These are phyloP conservation scores for Pyrrhura leucotis DNA, from an alignment of 2,797 vertebrate species.

Conservation along the genomic window DNA sequence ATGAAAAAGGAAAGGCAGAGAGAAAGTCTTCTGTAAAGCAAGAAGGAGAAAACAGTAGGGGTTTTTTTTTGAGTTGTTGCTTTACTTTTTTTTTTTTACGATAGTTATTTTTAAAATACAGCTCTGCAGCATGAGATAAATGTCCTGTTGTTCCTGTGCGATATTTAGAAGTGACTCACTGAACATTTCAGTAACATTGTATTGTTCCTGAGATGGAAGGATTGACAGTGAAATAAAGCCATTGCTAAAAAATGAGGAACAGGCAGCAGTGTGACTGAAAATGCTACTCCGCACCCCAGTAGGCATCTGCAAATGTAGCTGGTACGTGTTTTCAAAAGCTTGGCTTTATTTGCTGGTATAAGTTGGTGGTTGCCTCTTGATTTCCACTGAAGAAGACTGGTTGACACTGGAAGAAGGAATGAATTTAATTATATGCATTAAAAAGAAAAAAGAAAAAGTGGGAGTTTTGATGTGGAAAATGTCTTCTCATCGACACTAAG, in stretches of 20 bases:
- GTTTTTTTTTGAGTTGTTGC: not conserved
- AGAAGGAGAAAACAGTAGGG: not conserved
- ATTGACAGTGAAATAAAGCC: not conserved
- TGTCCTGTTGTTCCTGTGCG: conserved; percentile 17
- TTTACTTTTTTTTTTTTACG: not conserved
- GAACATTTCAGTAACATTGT: conserved; percentile 16
- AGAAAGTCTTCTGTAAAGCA: not conserved
- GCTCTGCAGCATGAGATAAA: conserved; percentile 4
- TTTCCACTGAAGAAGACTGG: not conserved
- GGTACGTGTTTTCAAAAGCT: not conserved
- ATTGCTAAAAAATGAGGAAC: not conserved
- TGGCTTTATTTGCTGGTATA: not conserved
- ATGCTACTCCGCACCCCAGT: not conserved
- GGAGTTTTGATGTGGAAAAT: not conserved
- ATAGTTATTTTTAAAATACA: conserved; percentile 11
- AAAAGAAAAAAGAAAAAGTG: not conserved
- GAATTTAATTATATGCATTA: not conserved
- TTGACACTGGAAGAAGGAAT: not conserved
- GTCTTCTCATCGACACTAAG: not conserved
- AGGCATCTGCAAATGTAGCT: not conserved
- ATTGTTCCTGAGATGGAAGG: conserved; percentile 17
- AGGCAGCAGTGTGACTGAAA: not conserved
- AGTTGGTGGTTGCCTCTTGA: not conserved
- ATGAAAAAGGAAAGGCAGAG: not conserved
- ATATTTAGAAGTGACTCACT: conserved; percentile 17